These are phyloP conservation scores for Acanthis flammea DNA, from an alignment of 2,797 vertebrate genomes.

Conservation along the genomic window DNA sequence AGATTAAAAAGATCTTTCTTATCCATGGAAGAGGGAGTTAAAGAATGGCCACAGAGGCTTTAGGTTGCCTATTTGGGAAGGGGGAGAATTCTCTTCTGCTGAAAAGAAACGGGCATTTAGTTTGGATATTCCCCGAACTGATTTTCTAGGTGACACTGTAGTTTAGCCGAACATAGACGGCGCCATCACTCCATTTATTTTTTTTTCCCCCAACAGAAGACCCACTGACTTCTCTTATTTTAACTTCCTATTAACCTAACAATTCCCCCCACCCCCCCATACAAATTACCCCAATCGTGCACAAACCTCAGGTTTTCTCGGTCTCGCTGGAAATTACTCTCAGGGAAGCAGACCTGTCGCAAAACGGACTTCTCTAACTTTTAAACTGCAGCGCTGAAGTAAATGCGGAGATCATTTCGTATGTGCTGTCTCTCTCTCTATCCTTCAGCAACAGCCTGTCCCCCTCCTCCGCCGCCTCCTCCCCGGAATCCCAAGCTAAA, in stretches of 20 bases:
- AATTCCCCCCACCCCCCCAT: background rate
- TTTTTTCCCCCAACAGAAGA: constrained; percentile 58
- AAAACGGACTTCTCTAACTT: constrained; percentile 76
- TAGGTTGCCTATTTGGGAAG: constrained; percentile 4
- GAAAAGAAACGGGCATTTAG: constrained; percentile 65
- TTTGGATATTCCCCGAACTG: constrained; percentile 71
- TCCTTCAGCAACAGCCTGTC: constrained; percentile 60
- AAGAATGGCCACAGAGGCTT: background rate
- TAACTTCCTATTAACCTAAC: constrained; percentile 79
- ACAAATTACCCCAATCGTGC: constrained; percentile 51
- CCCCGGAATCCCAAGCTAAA: constrained; percentile 19
- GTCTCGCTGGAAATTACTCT: constrained; percentile 32
- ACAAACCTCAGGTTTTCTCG: constrained; percentile 53
- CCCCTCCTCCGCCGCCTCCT: constrained; percentile 40
- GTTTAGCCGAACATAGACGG: constrained; percentile 80
- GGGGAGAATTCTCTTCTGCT: constrained; percentile 28
- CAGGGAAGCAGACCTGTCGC: constrained; percentile 22
- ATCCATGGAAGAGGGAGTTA: background rate
- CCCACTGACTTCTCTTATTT: constrained; percentile 72
- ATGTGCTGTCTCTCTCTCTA: background rate
- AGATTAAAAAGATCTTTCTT: constrained; percentile 24
- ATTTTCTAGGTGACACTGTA: constrained; percentile 75
- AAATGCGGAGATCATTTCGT: constrained; percentile 48
- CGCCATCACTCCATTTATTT: constrained; percentile 82
- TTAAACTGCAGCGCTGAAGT: constrained; percentile 68